Base-by-base conservation (phyloP, 2,113 vertebrate genomes). In the Tympanuchus pallidicinctus region DNA sequence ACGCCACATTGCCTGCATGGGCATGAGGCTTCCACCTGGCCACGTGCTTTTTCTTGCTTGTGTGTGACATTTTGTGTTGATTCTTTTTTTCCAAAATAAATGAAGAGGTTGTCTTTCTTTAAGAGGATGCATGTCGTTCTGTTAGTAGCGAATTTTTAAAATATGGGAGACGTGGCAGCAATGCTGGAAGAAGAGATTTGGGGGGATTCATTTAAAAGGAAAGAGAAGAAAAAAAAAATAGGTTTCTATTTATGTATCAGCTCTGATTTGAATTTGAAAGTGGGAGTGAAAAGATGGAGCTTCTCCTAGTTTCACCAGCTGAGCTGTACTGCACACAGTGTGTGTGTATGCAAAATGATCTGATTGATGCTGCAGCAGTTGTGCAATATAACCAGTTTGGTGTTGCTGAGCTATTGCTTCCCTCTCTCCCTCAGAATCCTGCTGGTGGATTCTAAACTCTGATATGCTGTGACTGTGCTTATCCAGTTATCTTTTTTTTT, bases 171-270 rank as follows among this genome's bases (percentile, higher is more conserved):
- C 16, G 25, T 63, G 48, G 69, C 30, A 70, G 73, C 76, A 71
- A 17, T 57, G 50, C 66, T 94, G 71, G 36, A 78, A 75, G 59
- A 82, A 73, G 69, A 76, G 27, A 1, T 74, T 87, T 89, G 7
- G n/a, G 10, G 15, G 7, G 12, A 8, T 90, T 71, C 54, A 61
- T 93, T 79, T 76, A 63, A 76, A 61, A 40, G 42, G 32, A 79
- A 88, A 87, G 69, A 85, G 73, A 88, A 32, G 70, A 52, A 90
- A 67, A 48, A 48, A 34, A 92, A 93, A 90, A 82, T 75, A 91
- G 89, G 88, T 89, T 83, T 67, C 73, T 93, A 20, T 82, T 72
- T 89, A 81, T 86, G 42, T 59, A 40, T 86, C 18, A 59, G 76
- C 28, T 81, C 67, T 57, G 34, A 40, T 79, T 70, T 71, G 89